A percentile compares a stretch with the other conserved stretches of the same genome.
These are phyloP conservation scores for Eublepharis macularius DNA, from an alignment of 2,113 vertebrate species.

Conservation along the genomic window DNA sequence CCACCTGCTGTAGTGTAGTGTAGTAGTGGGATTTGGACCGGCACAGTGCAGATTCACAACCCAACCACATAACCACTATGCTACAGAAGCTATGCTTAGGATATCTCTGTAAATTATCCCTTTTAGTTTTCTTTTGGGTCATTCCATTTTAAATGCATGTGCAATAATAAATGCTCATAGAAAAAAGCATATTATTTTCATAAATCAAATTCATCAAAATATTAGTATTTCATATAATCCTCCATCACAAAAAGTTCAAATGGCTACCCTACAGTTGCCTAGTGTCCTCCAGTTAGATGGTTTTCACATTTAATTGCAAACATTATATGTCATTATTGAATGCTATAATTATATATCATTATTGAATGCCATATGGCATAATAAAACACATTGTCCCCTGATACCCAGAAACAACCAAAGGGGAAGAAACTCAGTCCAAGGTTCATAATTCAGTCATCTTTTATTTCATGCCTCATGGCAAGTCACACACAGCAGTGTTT, in stretches of 20 bases:
- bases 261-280: not conserved
- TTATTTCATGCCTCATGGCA: not conserved
- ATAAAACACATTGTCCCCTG: not conserved
- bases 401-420: fast-evolving
- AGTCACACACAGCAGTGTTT: not conserved
- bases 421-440: not conserved
- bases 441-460: fast-evolving
- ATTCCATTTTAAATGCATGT: too few species aligned
- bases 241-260: not conserved
- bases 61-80: too few species aligned
- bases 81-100: too few species aligned
- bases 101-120: too few species aligned
- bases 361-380: not conserved
- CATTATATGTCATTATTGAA: not conserved
- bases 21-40: too few species aligned
- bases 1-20: too few species aligned
- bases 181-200: too few species aligned
- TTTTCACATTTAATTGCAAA: not conserved
- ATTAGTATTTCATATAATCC: not conserved
- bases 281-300: not conserved
- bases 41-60: too few species aligned
- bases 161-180: too few species aligned
- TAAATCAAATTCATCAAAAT: not conserved
- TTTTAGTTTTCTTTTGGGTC: too few species aligned
- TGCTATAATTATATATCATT: not conserved